Evolutionary conservation across 1,140 invertebrate species (phyloP), one percentile per base, ranked within the genome.

Genomic region (Ladona fulva): DNA sequence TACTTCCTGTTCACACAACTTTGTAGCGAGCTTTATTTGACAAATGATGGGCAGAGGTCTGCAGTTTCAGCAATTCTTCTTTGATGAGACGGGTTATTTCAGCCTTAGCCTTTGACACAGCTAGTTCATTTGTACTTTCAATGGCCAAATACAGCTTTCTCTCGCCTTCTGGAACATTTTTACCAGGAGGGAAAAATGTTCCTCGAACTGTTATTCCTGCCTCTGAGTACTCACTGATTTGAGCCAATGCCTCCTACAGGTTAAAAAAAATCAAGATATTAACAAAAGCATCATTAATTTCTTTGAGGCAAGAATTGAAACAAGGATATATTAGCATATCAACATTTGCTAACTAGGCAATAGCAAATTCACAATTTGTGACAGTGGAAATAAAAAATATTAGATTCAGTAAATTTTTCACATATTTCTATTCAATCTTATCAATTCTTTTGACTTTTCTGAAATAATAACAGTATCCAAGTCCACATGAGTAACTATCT

Each of bases 141-240:
- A 99, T 98, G n/a, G 97, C 97, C 66, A 99, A 87, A 85, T 99
- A 99, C 0, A 99, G 87, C 84, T 99, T 99, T 16, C 97, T 87
- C 81, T 99, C 98, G 14, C 96, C 97, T 80, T 98, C 97, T 0
- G 95, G 95, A 6, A 84, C 79, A 79, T 85, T 86, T 84, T 97
- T 97, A n/a, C 95, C 95, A 12, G 93, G 88, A 0, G 92, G 93
- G 75, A 97, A 96, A 83, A 97, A 99, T 0, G 97, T 98, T n/a
- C 98, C 98, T 44, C 98, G 89, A 0, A 99, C 98, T 0, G 97
- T 99, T 25, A 99, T 94, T 75, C 98, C 98, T 3, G 97, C 98
- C 85, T 99, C 98, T 0, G 97, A 98, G 86, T 99, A 99, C 85
- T 99, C 98, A 24, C 95, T 97, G 81, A 99, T 99, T 83, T 99